phyloP scores from a whole-genome alignment of 2,797 vertebrate species.

The Rhynchotus rufescens region DNA sequence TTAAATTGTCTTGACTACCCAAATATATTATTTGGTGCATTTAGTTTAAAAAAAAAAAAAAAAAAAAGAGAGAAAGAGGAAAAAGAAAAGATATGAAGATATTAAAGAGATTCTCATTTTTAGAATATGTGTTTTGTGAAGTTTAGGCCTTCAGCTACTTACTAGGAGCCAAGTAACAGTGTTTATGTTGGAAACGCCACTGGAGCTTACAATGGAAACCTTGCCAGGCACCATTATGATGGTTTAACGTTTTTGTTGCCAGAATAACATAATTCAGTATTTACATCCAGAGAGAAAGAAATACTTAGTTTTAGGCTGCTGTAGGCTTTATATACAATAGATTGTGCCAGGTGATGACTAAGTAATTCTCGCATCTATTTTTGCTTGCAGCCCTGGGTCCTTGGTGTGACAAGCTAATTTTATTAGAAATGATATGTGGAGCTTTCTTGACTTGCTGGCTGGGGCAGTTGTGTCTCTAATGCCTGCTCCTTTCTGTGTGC shows the following conservation, averaged over 20 bases:
- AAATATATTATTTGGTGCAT: background rate
- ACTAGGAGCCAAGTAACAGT: background rate
- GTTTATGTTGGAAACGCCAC: slow-evolving; percentile 38
- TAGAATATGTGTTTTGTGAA: background rate
- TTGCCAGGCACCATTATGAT: background rate
- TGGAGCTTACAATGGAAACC: background rate
- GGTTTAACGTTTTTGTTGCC: background rate
- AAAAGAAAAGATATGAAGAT: no score
- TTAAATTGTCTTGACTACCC: slow-evolving; percentile 1
- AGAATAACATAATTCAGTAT: background rate
- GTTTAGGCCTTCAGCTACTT: background rate
- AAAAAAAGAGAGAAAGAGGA: background rate
- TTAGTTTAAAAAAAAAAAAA: background rate
- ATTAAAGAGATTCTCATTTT: background rate
- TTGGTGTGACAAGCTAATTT: background rate
- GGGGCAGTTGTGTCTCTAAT: background rate
- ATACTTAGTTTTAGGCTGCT: background rate
- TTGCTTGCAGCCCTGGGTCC: background rate
- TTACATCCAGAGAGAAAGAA: background rate
- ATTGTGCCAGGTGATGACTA: background rate
- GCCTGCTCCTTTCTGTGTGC: background rate
- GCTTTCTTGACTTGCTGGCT: background rate
- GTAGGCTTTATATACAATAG: background rate
- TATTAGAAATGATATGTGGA: background rate
- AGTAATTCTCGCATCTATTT: background rate